Evolutionary conservation across 2,113 vertebrate genomes (phyloP), one percentile per base, ranked within the genome.

Genomic region (Speoplatyrhinus poulsoni): DNA sequence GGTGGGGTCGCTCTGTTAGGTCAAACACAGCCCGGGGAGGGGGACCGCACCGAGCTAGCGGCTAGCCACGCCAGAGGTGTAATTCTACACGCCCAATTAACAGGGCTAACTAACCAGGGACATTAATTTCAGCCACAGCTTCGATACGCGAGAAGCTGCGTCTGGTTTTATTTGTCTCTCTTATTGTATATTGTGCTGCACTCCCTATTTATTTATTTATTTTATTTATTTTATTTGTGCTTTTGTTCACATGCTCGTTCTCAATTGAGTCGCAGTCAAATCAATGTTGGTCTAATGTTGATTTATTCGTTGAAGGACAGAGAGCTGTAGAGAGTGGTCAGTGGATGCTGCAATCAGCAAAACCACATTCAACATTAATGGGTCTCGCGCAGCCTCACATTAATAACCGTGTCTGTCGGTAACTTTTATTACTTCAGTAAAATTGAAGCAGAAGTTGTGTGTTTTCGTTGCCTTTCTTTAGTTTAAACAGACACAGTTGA

Each of bases 81-180:
- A 89, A 89, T 91, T 89, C 75, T 90, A 60, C 86, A 89, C 69
- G 86, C 87, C 80, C 82, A 87, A 88, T 93, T 91, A 89, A 85
- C 85, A 90, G 6, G 70, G 67, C 85, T 89, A 92, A 92, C 89
- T 89, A 91, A 92, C 86, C 90, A 70, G 70, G 49, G 62, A 85
- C 84, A 83, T 86, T 91, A 68, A 86, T 90, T 87, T 88, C 83
- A 83, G 84, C 80, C 69, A 64, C 55, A 36, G 70, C 72, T 69
- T 84, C 66, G 69, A 57, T 87, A 81, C 85, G 77, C 82, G 50
- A 77, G 49, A 79, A 60, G 11, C 64, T n/a, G 26, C 17, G 12
- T 52, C 83, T 84, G 79, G 53, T 67, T 69, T 15, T n/a, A 10
- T 54, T 55, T 76, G 65, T 61, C 81, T 82, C 36, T 78, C 75